Base-by-base conservation (phyloP, 2,888 invertebrate genomes). In the Dryobotodes eremita region DNA sequence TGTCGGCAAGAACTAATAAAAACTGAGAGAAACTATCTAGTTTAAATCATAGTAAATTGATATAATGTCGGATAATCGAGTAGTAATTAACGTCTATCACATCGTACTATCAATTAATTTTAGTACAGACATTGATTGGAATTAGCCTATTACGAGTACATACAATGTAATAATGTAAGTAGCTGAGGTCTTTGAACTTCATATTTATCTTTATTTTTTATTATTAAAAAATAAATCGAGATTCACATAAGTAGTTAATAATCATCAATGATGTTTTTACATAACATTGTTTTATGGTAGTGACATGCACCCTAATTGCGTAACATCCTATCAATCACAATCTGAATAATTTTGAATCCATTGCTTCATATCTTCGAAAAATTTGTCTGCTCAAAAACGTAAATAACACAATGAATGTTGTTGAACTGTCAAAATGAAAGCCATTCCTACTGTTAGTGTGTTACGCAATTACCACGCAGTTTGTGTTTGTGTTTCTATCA, bases 131-230 rank as follows among this genome's bases (percentile, higher is more conserved):
- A 55, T 53, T 68, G 42, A 61, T 50, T 15, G n/a, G 31, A 71
- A 78, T 70, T 70, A 70, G 53, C 61, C 20, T 68, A 26, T 76
- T 46, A 70, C n/a, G n/a, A n/a, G n/a, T n/a, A n/a, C 31, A n/a
- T 36, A 69, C 50, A 66, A 50, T 31, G 15, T 46, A 46, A 42
- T 61, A 42, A 69, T 20, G 50, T 26, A 15, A 42, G 59, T 61
- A 31, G 31, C n/a, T 13, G 48, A 46, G 61, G 77, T 77, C 17
- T 70, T 70, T 62, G 71, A 78, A 78, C 78, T 77, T 46, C 50
- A 23, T 65, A 10, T 68, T 20, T 69, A 26, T 42, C 15, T 36
- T 36, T 36, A 36, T 36, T 36, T 36, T 8, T 17, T 6, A 5
- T 20, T 7, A 8, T 7, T 55, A 69, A 74, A 77, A 65, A n/a